Percentiles rank a stretch among this genome's conserved stretches.
These are phyloP conservation scores for Amblyopsis hoosieri DNA, from an alignment of 2,797 vertebrate species.

Conservation along the genomic window DNA sequence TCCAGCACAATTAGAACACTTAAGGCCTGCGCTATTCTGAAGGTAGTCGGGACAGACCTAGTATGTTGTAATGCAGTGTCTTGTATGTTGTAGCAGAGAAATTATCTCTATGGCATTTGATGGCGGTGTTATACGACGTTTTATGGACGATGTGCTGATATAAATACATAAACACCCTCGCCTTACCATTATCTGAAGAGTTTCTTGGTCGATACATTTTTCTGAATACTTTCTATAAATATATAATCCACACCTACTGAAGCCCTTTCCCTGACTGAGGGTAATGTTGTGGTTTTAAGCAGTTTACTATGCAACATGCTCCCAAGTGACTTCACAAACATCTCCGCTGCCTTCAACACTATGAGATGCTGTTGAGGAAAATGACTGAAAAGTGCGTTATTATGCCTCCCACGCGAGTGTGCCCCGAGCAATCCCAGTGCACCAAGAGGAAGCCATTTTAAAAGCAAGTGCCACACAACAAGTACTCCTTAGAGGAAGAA, in stretches of 20 bases:
- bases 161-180: no score
- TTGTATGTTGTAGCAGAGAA: no score
- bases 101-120: neutral
- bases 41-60: no score
- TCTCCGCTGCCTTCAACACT: conserved; percentile 48
- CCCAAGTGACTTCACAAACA: conserved; percentile 54
- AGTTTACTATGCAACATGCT: conserved; percentile 33
- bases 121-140: no score
- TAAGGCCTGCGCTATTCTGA: no score
- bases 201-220: conserved; percentile 28
- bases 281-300: conserved; percentile 20
- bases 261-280: conserved; percentile 26
- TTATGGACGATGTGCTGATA: no score
- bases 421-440: conserved; percentile 47
- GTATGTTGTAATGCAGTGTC: no score
- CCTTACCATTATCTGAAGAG: no score
- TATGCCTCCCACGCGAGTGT: conserved; percentile 50
- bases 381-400: conserved; percentile 49
- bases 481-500: conserved; percentile 25
- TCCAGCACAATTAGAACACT: no score
- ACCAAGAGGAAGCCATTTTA: conserved; percentile 37
- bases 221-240: conserved; percentile 24
- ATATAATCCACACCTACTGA: conserved; percentile 27
- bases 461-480: conserved; percentile 30
- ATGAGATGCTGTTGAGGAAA: conserved; percentile 39